Evolutionary conservation across 2,888 invertebrate species (phyloP), one percentile per base, ranked within the genome.

Genomic region (Nephrocerus scutellatus): DNA sequence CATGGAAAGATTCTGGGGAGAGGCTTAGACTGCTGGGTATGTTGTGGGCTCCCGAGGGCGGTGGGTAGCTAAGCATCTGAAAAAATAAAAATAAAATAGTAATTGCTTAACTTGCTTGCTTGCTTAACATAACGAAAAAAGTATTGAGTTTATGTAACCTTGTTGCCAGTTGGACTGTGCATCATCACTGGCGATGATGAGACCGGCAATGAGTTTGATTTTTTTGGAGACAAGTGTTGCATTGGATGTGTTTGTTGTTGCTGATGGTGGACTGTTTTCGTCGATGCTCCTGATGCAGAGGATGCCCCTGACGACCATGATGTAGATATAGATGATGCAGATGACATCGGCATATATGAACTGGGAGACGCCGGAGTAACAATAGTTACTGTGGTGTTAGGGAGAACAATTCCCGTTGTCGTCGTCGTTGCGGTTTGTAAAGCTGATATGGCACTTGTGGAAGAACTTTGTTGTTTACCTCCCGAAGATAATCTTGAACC

Each of bases 221-320:
- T 65, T 52, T 63, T 66, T 57, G 65, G 64, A 47, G 66, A 66
- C 15, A 16, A 33, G 26, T 29, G 34, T 16, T 41, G 41, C 22
- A 39, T 31, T 19, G 29, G 43, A 30, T 30, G 32, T 38, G 41
- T 49, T 31, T 46, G 67, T 62, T 16, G 75, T 72, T 37, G 74
- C 73, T 21, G 74, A 60, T 2, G 74, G 72, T 36, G 73, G 72
- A 36, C 72, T 72, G 30, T 72, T 57, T 44, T 22, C 30, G 43
- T 39, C 26, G 43, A 35, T 36, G 42, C 14, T 31, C 36, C 10
- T 28, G 33, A 23, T 30, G 30, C 15, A 12, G 35, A 26, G 21
- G 41, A n/a, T 26, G 37, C 12, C 8, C 25, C 32, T 10, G 34
- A 37, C 14, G 30, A 22, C 20, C 12, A 21, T n/a, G 30, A 30